Base-by-base conservation (phyloP, 2,113 vertebrate genomes). In the Zosterops japonicus region DNA sequence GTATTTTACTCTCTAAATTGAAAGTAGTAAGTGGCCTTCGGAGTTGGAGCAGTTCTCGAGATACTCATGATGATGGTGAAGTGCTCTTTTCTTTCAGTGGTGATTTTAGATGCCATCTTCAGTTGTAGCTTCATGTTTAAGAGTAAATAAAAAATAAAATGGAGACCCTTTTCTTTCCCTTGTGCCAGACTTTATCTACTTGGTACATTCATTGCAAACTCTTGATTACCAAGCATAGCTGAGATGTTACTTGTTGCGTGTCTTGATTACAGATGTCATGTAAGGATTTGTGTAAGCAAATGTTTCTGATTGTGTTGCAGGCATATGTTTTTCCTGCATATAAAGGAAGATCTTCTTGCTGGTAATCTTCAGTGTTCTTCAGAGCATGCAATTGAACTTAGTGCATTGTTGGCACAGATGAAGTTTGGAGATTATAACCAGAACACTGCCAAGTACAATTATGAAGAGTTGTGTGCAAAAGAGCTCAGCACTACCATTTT, bases 381-480 rank as follows among this genome's bases (percentile, higher is more conserved):
- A 4, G 99, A 99, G 79, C 98, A 99, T 90, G 99, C 99, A 0
- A 97, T 99, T 95, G 99, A 99, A 94, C 98, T 99, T 79, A 99
- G 99, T 14, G 98, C 99, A 1, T 97, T 99, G 44, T 93, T 99
- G 97, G 99, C 99, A 18, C 99, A 99, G 96, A 98, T 98, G 14
- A 99, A 99, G 94, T 99, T 99, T 36, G 99, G 99, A 11, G 99
- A 99, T 97, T 99, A 99, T 96, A 99, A 99, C 95, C 99, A 99
- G 97, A 99, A 99, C 97, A 99, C 99, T 3, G 99, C 99, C 87
- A 98, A 98, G 97, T 99, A 99, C 96, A 99, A 90, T 97, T 99
- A 99, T 29, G 98, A 98, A 3, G 98, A 99, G 47, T 90, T 99
- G 70, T 99, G 99, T 89, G 97, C 98, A 10, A 99, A 98, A 94